Base-by-base conservation (phyloP, 2,113 vertebrate genomes). In the Entosphenus tridentatus region DNA sequence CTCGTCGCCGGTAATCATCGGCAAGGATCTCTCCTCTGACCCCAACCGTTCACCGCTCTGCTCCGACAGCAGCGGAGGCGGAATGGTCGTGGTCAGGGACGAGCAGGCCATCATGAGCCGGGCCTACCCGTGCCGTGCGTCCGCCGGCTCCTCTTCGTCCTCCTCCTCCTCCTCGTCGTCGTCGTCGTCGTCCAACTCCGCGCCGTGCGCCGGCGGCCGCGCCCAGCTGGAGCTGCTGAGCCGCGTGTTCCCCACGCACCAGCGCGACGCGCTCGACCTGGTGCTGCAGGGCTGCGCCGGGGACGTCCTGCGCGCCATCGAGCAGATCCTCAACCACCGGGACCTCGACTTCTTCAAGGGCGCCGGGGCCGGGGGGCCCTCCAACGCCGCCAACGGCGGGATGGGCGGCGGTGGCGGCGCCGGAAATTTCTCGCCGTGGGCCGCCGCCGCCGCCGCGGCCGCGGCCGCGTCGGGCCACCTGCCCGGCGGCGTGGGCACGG, bases 221-320 rank as follows among this genome's bases (percentile, higher is more conserved):
- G 95, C 95, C 80, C 89, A 90, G 76, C 84, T 96, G 75, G 90
- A 96, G 80, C 95, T 96, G 78, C 78, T 98, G 76, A 93, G 89
- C 56, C 83, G 90, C 21, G 92, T 96, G 58, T 98, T 98, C 77
- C 93, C 93, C 56, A 89, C 85, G 71, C 93, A 96, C 82, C 87
- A 90, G 80, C 82, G 92, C 57, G 86, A 89, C 74, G 89, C 96
- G 68, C 81, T 96, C 77, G 93, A 98, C 81, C 83, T 96, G 70
- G 90, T 98, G 65, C 78, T 98, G 74, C 92, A 96, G 76, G 90
- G 89, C 76, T 98, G 93, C 76, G 90, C 90, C 11, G 92, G 87
- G 69, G 89, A 98, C 75, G 92, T 98, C 82, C 91, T 98, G 21
- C 91, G 96, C 80, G 93, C 93, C 77, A 98, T 98, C 75, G 93